Evolutionary conservation across 2,113 vertebrate genomes (phyloP).

Genomic region (Tursiops truncatus): DNA sequence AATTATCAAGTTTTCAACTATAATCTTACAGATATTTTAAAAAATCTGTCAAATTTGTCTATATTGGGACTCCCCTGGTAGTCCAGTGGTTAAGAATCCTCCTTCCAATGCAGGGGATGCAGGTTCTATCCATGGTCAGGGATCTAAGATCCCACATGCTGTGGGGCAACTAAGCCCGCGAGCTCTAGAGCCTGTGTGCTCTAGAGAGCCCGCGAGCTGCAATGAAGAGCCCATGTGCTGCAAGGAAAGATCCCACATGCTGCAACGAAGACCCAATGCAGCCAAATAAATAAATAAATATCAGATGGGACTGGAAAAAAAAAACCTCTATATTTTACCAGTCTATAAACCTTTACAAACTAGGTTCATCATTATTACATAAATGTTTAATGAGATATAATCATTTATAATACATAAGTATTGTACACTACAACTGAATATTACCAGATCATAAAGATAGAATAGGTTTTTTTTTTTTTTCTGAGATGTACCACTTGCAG

Average conservation of each 20-base stretch:
- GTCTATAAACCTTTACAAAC: not conserved
- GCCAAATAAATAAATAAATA: too few species aligned
- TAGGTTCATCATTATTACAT: slow-evolving; percentile 23
- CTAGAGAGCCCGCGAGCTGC: too few species aligned
- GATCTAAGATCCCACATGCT: too few species aligned
- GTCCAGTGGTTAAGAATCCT: too few species aligned
- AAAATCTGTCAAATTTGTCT: not conserved
- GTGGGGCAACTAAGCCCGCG: too few species aligned
- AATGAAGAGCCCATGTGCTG: too few species aligned
- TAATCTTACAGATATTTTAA: not conserved
- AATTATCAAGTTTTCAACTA: not conserved
- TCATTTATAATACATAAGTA: not conserved
- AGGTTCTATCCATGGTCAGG: too few species aligned
- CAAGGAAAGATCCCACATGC: too few species aligned
- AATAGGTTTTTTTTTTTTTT: not conserved
- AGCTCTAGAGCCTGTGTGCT: too few species aligned
- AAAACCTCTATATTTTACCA: not conserved
- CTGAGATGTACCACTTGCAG: not conserved
- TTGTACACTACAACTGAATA: not conserved
- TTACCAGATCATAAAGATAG: not conserved
- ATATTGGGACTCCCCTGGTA: not conserved
- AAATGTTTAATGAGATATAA: slow-evolving; percentile 32
- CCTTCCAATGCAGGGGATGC: too few species aligned
- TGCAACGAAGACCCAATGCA: too few species aligned
- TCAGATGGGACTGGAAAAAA: too few species aligned